Evolutionary conservation across 2,888 invertebrate genomes (phyloP), one percentile per base, ranked within the genome.

Genomic region (Sminthurides aquaticus): DNA sequence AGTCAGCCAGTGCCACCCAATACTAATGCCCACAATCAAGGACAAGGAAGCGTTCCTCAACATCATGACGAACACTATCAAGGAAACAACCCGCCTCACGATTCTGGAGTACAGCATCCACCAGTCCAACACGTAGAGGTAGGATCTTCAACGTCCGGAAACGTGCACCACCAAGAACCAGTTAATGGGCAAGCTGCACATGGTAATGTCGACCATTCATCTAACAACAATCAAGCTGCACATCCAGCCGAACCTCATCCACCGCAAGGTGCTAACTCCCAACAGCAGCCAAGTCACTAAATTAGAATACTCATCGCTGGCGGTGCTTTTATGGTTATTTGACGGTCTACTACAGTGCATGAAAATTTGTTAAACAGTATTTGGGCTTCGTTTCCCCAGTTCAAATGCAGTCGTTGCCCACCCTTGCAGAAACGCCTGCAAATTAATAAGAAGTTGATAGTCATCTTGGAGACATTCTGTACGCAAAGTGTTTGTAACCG

Each of bases 11-110:
- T n/a, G 8, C 54, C 48, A 26, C 65, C 68, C 34, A 62, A 57
- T 26, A 24, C 57, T 43, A 55, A 34, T 26, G 60, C 57, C 25
- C 69, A 66, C 24, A 68, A 69, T 26, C 62, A 67, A 1, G 60
- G 57, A 20, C 55, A 56, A 18, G 49, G 25, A 28, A 20, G 20
- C 24, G 63, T 61, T 22, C 61, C 57, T 11, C 58, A 49, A 11
- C 67, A 63, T 25, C 65, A 65, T 34, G 65, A 60, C 59, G 22
- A 55, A 18, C 55, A 55, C 52, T 52, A 52, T 20, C 15, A 52
- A 5, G 15, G 20, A 34, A 34, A 52, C 52, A 52, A 52, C 20
- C 52, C 8, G 11, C 18, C 5, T 5, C 15, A 15, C 5, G 43
- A 34, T 15, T 11, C 11, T 22, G 11, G 20, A 22, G 52, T 20